A percentile compares a stretch with the other conserved stretches of the same genome.
Conservation (phyloP, 1,140 invertebrate species). For the Danaus melanippus region DNA sequence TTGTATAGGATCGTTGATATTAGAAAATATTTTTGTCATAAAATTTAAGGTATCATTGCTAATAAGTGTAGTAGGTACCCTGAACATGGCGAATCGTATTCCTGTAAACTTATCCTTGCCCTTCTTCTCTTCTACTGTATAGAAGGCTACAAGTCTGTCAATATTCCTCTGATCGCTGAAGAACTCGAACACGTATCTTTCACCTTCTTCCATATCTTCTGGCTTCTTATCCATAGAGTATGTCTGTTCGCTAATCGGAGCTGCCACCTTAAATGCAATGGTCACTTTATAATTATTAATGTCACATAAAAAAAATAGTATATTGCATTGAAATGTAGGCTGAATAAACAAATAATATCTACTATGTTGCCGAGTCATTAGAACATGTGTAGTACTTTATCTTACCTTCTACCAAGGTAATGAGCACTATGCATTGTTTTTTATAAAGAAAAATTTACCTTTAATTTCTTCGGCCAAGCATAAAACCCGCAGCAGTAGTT, state of each 20-base stretch:
- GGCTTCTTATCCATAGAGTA: conserved; percentile 36
- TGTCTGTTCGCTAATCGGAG: conserved; percentile 43
- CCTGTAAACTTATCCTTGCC: conserved; percentile 85
- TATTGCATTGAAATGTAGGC: no score
- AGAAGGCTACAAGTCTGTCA: conserved; percentile 80
- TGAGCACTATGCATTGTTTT: no score
- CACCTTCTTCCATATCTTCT: conserved; percentile 72
- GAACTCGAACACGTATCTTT: conserved; percentile 79
- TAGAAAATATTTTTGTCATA: no score
- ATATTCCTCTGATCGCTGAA: conserved; percentile 81
- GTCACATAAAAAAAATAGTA: no score
- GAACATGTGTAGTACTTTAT: no score
- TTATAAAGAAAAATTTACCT: conserved; percentile 27
- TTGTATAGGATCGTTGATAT: no score
- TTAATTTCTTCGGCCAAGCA: conserved; percentile 81
- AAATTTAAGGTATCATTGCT: no score
- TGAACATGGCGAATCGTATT: conserved; percentile 79
- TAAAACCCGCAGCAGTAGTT: conserved; percentile 85
- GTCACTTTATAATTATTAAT: no score
- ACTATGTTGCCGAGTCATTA: no score
- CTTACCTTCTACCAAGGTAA: no score
- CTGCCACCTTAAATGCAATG: conserved; percentile 33
- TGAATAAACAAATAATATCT: no score
- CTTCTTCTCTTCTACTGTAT: conserved; percentile 90
- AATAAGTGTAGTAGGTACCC: conserved; percentile 68